Percentiles rank a stretch among this genome's conserved stretches.
These are phyloP conservation scores for Noctua fimbriata DNA, from an alignment of 2,888 invertebrate species.

Conservation along the genomic window DNA sequence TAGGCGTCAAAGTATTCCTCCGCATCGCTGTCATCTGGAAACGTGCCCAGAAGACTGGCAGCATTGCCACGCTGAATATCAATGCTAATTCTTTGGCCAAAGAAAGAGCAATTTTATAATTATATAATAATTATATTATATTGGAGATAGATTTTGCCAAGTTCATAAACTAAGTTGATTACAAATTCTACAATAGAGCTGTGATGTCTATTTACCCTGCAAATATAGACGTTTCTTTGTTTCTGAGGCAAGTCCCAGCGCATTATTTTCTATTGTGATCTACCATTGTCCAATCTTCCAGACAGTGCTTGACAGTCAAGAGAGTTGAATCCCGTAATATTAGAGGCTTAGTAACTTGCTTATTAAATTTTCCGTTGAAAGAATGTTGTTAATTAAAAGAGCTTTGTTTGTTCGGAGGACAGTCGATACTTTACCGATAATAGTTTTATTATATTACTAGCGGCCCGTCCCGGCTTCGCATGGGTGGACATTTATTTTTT, in stretches of 20 bases:
- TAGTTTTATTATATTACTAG: constrained; percentile 13
- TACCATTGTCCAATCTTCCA: neutral
- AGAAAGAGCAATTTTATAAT: too few relatives aligned
- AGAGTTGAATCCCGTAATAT: constrained; percentile 21
- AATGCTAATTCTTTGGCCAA: too few relatives aligned
- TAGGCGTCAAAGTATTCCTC: too few relatives aligned
- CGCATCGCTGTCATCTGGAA: too few relatives aligned
- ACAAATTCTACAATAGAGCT: neutral
- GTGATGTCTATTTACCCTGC: neutral
- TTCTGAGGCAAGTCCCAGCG: neutral
- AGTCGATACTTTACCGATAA: constrained; percentile 34
- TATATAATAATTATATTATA: too few relatives aligned
- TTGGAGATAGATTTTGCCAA: neutral
- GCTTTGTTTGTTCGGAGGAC: constrained; percentile 21
- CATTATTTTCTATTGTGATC: constrained; percentile 7
- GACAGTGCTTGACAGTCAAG: constrained; percentile 7
- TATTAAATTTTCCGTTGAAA: constrained; percentile 32
- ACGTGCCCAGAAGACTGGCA: too few relatives aligned
- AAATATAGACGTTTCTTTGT: constrained; percentile 8
- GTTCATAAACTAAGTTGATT: neutral
- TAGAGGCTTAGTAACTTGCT: neutral
- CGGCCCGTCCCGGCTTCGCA: too few relatives aligned
- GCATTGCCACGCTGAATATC: too few relatives aligned
- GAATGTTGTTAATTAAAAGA: constrained; percentile 27
- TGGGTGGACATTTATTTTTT: too few relatives aligned